Evolutionary conservation across 2,113 vertebrate genomes (phyloP), one percentile per base, ranked within the genome.

Genomic region (Hydrolagus affinis): DNA sequence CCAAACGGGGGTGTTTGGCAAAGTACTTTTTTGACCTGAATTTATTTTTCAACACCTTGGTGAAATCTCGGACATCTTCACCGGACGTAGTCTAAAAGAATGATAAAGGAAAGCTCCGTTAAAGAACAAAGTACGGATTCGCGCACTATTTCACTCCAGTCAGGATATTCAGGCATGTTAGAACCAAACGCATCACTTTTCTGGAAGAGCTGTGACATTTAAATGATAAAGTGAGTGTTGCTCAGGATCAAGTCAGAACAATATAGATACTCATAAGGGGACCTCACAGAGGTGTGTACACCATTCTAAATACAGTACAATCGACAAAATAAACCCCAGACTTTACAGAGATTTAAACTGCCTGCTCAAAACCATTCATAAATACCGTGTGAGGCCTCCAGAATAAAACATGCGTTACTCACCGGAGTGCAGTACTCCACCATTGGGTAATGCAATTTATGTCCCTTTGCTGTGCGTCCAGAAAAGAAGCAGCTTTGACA

Each of bases 401-500:
- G 28, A 15, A 14, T 64, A 23, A n/a, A 80, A 64, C 57, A 86
- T 75, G 56, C 11, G 14, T 62, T 87, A 92, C 95, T 98, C 88
- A 99, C 97, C 86, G 97, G 98, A 90, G 96, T 97, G 87, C 98
- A 99, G 86, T 99, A 99, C 87, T 99, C 98, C 93, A 99, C 98
- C 97, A 99, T 98, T 60, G 98, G 98, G 88, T 99, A 98, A 93
- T 98, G 97, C 85, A 99, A 92, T 88, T 99, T 99, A 90, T 99
- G 98, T 30, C 98, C 98, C 88, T 99, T 99, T 85, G 97, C 96
- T 10, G 98, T 99, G 85, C 98, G 96, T 85, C 97, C 97, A 60
- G 97, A 99, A 88, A 99, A 99, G 92, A 99, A 99, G 90, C 98
- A 99, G 88, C 96, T 99, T 91, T 99, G 98, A 90, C 98, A 99